A percentile compares a stretch with the other conserved stretches of the same genome.
Conservation (phyloP, 2,113 vertebrate genomes). For the Abramis brama region DNA sequence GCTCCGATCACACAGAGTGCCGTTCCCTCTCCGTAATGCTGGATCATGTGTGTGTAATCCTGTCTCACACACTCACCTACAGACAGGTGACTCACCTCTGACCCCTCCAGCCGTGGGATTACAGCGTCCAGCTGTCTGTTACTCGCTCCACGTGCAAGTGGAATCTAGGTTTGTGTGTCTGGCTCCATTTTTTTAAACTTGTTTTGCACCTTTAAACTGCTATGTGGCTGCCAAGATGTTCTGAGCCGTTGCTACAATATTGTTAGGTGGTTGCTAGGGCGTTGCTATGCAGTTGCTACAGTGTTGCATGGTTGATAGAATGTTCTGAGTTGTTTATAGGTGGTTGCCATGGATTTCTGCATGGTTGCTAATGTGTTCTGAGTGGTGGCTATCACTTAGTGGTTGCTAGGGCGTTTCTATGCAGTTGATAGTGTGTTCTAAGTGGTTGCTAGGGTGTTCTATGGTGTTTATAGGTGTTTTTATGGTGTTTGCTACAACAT, state of each 20-base stretch:
- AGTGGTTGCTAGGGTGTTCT: not conserved
- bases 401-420: not conserved
- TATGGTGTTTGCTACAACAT: too few relatives aligned
- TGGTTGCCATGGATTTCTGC: not conserved
- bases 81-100: conserved; percentile 37
- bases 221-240: not conserved
- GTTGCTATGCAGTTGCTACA: not conserved
- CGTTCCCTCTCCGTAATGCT: not conserved
- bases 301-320: too few relatives aligned
- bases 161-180: conserved; percentile 26
- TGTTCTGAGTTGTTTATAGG: not conserved
- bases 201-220: too few relatives aligned
- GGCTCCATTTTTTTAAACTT: not conserved
- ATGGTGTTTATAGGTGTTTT: too few relatives aligned
- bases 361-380: not conserved
- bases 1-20: not conserved
- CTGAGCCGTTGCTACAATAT: not conserved
- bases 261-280: not conserved
- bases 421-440: not conserved
- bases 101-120: conserved; percentile 9
- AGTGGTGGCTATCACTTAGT: too few relatives aligned
- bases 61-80: conserved; percentile 38
- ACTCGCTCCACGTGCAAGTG: not conserved
- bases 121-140: conserved; percentile 30
- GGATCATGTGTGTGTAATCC: conserved; percentile 60